Evolutionary conservation across 2,113 vertebrate species (phyloP), one percentile per base, ranked within the genome.

Genomic region (Gobiocypris rarus): DNA sequence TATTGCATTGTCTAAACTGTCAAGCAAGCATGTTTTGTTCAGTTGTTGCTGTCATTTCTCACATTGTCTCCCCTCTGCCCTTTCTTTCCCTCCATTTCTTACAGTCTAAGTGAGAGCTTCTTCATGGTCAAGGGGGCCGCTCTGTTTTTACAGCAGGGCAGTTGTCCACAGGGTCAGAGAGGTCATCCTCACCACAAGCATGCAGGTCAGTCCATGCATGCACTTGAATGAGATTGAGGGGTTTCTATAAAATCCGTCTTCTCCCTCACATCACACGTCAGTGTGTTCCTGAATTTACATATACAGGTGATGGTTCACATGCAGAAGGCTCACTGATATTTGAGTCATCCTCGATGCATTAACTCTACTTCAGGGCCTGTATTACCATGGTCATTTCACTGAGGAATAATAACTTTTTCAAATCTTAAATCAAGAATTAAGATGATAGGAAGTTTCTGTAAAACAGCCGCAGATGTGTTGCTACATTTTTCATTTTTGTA

Each of bases 41-140:
- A n/a, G 9, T 76, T 58, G 52, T 58, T 58, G 5, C 17, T 4
- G 1, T 38, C 0, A 4, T 63, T 79, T 63, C 76, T 63, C 58
- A 48, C 75, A 58, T 24, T 41, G 3, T 75, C 34, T 59, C 45
- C 26, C 50, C 26, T 67, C 24, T 28, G 5, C 14, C 24, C 9
- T 80, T 50, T 67, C 9, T 48, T 3, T 77, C 38, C 73, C 31
- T 85, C 34, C 77, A 26, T 87, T 26, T 88, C 56, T 92, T 90
- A 43, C 94, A 99, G 97, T 94, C 92, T 99, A 61, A 98, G 96
- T 3, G 97, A 99, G 94, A 99, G 97, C 90, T 99, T 99, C 95
- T 98, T 99, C 92, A 98, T 98, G 96, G 98, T 99, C 90, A 99
- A 99, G 93, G 98, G 97, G 73, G 97, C 97, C 1, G 98, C 97